Conservation (phyloP, 1,140 invertebrate species). For the Papilio aristodemus region DNA sequence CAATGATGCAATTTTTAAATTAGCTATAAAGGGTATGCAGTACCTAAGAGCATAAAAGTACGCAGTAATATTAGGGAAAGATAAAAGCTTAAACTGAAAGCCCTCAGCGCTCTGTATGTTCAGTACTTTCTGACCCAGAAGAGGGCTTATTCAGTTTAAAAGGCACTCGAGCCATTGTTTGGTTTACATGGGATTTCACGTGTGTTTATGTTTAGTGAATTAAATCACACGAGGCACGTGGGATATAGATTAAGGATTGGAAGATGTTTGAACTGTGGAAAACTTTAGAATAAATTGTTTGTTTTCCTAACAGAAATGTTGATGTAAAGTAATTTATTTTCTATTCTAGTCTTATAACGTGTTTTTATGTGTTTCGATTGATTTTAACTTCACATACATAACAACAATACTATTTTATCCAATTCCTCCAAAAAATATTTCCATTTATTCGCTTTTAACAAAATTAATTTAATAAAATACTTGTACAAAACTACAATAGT, state of each 20-base stretch:
- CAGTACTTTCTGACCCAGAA: background rate
- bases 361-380: no score
- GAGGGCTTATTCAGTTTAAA: constrained; percentile 20
- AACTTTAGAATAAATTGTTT: background rate
- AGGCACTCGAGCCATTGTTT: constrained; percentile 11
- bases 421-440: no score
- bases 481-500: background rate
- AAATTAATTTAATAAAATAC: constrained; percentile 22
- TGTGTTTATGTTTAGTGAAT: constrained; percentile 16
- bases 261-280: background rate
- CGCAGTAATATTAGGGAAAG: no score
- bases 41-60: no score
- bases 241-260: constrained; percentile 11
- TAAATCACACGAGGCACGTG: constrained; percentile 17
- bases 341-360: background rate
- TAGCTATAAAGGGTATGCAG: no score
- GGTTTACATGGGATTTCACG: constrained; percentile 7
- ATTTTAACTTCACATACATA: no score
- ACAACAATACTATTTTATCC: no score
- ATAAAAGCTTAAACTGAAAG: background rate
- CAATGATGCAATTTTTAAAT: no score
- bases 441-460: constrained; percentile 1
- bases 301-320: background rate
- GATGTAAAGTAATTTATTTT: background rate
- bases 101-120: background rate